Base-by-base conservation (phyloP, 2,888 invertebrate species). In the Dinocampus coccinellae region DNA sequence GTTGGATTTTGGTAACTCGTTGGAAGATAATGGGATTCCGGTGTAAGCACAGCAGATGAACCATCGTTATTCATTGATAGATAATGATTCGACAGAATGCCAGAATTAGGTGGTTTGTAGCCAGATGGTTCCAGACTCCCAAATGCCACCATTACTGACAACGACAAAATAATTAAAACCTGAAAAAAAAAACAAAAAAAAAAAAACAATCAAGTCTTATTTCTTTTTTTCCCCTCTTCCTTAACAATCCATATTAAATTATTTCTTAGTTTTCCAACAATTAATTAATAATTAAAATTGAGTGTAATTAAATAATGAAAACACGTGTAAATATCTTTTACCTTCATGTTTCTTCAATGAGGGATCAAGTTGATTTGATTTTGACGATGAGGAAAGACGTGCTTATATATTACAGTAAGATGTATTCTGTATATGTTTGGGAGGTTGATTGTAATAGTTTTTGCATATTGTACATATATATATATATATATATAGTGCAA, bases 271-370 rank as follows among this genome's bases (percentile, higher is more conserved):
- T n/a, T n/a, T n/a, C n/a, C n/a, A n/a, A n/a, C n/a, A n/a, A n/a
- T n/a, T n/a, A n/a, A n/a, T n/a, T 22, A 47, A 57, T 52, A 9
- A 36, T 34, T 22, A 53, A 55, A 53, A 24, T 13, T 36, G 34
- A 7, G 29, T 65, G 13, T 13, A 55, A 47, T 29, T 11, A 39
- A 39, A n/a, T n/a, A n/a, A n/a, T n/a, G n/a, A 39, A 39, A 39
- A n/a, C 29, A 39, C 39, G 4, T 39, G n/a, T n/a, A n/a, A 39
- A 39, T 39, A 39, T n/a, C 2, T 39, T 39, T 78, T 79, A 82
- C 83, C 83, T 82, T 81, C 83, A 83, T 83, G 80, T 78, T 82
- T 79, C 75, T 79, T 73, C 77, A 75, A 36, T 77, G 77, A 77
- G 78, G 76, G 77, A 77, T 80, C 80, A 76, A 79, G 79, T 78